These are phyloP conservation scores for Leucania comma DNA, from an alignment of 2,888 invertebrate species.

Conservation along the genomic window DNA sequence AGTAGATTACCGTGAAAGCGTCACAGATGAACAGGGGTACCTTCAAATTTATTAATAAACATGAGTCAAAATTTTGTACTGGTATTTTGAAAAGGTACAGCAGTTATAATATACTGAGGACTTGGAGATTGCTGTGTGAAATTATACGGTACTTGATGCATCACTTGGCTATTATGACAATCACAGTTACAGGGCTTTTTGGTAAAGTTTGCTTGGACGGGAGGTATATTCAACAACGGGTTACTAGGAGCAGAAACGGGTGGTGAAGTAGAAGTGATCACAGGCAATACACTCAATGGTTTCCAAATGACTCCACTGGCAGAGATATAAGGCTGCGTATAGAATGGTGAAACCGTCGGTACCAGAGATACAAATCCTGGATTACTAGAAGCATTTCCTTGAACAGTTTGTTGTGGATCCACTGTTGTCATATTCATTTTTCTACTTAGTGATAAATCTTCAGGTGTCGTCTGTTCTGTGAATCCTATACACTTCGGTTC, in stretches of 20 bases:
- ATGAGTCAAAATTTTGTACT: conserved; percentile 24
- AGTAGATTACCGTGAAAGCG: too few relatives aligned
- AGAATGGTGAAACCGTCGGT: conserved; percentile 65
- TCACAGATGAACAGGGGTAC: too few relatives aligned
- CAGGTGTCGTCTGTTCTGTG: conserved; percentile 61
- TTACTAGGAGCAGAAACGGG: conserved; percentile 48
- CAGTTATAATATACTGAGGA: conserved; percentile 75
- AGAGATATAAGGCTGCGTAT: conserved; percentile 70
- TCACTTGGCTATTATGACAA: conserved; percentile 68
- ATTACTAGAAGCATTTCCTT: conserved; percentile 39
- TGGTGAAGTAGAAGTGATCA: conserved; percentile 65
- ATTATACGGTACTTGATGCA: conserved; percentile 49
- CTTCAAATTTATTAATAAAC: neutral
- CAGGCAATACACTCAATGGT: conserved; percentile 70
- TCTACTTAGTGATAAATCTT: conserved; percentile 66
- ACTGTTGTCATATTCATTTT: conserved; percentile 24
- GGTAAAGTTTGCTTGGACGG: conserved; percentile 45
- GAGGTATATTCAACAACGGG: conserved; percentile 39
- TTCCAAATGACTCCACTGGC: conserved; percentile 77
- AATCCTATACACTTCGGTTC: neutral
- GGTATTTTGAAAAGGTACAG: conserved; percentile 70
- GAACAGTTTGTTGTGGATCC: conserved; percentile 21
- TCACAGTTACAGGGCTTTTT: conserved; percentile 74
- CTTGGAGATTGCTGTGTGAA: conserved; percentile 57
- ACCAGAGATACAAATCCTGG: conserved; percentile 64